phyloP scores from a whole-genome alignment of 2,113 vertebrate species.

The Cettia cetti region DNA sequence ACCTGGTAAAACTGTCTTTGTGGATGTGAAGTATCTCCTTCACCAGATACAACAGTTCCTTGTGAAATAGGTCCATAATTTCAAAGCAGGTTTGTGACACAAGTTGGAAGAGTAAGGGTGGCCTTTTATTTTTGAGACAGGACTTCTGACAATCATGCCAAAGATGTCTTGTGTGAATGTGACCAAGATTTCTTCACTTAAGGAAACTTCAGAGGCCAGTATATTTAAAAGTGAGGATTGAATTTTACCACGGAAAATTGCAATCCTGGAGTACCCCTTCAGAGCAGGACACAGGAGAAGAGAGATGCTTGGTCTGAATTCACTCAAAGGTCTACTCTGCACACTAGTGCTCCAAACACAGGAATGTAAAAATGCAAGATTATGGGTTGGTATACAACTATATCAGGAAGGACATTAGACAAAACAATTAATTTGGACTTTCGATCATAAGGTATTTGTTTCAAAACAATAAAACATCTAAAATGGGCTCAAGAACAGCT shows the following conservation, averaged over 20 bases:
- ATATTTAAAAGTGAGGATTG: neutral
- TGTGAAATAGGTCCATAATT: neutral
- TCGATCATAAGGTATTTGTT: neutral
- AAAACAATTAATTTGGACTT: neutral
- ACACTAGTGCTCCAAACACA: neutral
- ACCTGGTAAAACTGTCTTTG: neutral
- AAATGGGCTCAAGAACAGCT: neutral
- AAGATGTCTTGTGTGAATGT: neutral
- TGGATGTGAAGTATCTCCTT: neutral
- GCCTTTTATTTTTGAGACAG: neutral
- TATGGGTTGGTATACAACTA: neutral
- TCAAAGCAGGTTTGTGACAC: neutral
- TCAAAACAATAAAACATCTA: neutral
- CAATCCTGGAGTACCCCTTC: neutral
- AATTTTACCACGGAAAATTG: neutral
- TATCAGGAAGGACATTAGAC: neutral
- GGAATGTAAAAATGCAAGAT: neutral
- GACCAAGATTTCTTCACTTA: neutral
- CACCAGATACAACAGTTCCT: neutral
- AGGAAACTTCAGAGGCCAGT: neutral
- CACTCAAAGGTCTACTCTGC: neutral
- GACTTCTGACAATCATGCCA: neutral
- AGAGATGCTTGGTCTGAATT: neutral
- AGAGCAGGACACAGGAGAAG: neutral
- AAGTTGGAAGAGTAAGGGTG: neutral